Percentiles rank a stretch among this genome's conserved stretches.
phyloP scores from a whole-genome alignment of 2,797 vertebrate species.

The Darevskia mixta region DNA sequence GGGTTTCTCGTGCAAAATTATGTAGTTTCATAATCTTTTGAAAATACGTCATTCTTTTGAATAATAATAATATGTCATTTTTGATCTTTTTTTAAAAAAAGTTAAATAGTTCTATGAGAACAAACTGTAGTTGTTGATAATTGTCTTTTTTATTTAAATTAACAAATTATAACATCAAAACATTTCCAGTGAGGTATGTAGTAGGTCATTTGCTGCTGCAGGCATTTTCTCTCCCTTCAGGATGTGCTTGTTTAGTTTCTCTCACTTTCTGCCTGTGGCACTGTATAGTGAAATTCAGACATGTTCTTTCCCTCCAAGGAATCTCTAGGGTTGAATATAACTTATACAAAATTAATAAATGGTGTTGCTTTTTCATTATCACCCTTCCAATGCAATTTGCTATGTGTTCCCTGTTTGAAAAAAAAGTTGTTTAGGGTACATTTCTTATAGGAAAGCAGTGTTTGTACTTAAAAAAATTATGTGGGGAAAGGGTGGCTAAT shows the following conservation, averaged over 20 bases:
- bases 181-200: conserved; percentile 77
- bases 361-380: conserved; percentile 77
- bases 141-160: conserved; percentile 81
- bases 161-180: conserved; percentile 87
- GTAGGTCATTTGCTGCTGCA: conserved; percentile 89
- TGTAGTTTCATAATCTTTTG: conserved; percentile 56
- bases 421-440: conserved; percentile 30
- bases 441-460: conserved; percentile 21
- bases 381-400: conserved; percentile 69
- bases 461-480: conserved; percentile 45
- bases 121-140: conserved; percentile 78
- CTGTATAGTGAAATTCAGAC: conserved; percentile 86
- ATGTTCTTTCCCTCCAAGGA: conserved; percentile 84
- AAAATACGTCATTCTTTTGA: conserved; percentile 66
- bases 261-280: conserved; percentile 87
- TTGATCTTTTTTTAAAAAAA: conserved; percentile 80
- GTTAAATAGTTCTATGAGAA: conserved; percentile 79
- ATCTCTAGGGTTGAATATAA: conserved; percentile 70
- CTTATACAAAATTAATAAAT: conserved; percentile 82
- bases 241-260: conserved; percentile 92
- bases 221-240: conserved; percentile 86
- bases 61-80: conserved; percentile 63
- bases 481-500: conserved; percentile 10
- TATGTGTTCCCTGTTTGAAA: conserved; percentile 57
- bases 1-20: conserved; percentile 64